Conservation (phyloP, 2,113 vertebrate genomes). For the Nothocercus nigrocapillus region DNA sequence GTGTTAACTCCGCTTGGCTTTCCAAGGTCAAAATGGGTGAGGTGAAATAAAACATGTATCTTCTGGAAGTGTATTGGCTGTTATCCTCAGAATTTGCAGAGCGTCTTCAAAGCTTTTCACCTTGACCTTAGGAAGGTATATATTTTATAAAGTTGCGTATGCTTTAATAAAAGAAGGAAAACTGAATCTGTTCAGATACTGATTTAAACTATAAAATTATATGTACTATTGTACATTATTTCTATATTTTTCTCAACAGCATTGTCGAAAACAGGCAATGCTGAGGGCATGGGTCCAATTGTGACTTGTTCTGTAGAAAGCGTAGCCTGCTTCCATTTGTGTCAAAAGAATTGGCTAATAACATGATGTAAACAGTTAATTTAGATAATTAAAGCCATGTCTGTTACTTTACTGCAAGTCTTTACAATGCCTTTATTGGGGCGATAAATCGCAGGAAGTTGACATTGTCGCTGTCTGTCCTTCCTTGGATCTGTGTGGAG, state of each 20-base stretch:
- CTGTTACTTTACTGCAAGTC: background rate
- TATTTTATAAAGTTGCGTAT: conserved; percentile 63
- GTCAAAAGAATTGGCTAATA: background rate
- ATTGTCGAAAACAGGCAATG: conserved; percentile 38
- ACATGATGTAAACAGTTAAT: background rate
- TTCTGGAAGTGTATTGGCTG: conserved; percentile 28
- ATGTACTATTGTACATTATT: conserved; percentile 69
- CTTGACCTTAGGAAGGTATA: conserved; percentile 68
- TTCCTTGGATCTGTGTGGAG: conserved; percentile 47
- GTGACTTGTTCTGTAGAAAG: background rate
- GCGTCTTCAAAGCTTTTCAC: conserved; percentile 68
- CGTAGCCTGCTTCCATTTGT: background rate
- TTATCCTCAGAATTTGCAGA: conserved; percentile 58
- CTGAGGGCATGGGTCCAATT: conserved; percentile 23
- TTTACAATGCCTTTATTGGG: conserved; percentile 4
- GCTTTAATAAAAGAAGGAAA: conserved; percentile 66
- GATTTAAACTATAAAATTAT: conserved; percentile 42
- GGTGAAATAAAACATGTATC: conserved; percentile 32
- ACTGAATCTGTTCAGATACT: conserved; percentile 51
- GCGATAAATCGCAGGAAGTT: conserved; percentile 21
- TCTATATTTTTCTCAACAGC: conserved; percentile 31
- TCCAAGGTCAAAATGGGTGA: conserved; percentile 63
- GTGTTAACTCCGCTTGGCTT: background rate
- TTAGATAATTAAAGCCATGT: conserved; percentile 15
- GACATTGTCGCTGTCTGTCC: conserved; percentile 20